A percentile compares a stretch with the other conserved stretches of the same genome.
Conservation (phyloP, 1,140 invertebrate species). For the Drosophila nigromelanica region DNA sequence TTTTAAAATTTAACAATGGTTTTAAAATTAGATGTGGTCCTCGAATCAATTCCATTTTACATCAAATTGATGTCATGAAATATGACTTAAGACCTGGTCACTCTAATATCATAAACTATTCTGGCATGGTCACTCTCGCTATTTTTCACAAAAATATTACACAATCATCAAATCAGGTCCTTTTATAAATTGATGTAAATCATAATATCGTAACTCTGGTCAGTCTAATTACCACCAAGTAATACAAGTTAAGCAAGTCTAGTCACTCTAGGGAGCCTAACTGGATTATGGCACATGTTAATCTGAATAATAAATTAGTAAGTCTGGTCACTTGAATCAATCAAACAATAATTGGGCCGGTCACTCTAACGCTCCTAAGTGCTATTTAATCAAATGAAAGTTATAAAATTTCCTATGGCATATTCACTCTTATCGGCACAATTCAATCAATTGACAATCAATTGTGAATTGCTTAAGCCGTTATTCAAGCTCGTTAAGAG, state of each 20-base stretch:
- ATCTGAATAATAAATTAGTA: not conserved
- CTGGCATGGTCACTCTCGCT: too few relatives aligned
- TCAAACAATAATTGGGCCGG: not conserved
- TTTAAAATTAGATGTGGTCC: too few relatives aligned
- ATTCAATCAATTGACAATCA: constrained; percentile 4
- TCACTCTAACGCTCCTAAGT: constrained; percentile 3
- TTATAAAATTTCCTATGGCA: not conserved
- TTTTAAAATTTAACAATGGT: too few relatives aligned
- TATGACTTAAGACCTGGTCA: too few relatives aligned
- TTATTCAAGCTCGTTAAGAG: constrained; percentile 20
- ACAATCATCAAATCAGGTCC: too few relatives aligned
- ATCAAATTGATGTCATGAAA: too few relatives aligned
- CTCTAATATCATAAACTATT: too few relatives aligned
- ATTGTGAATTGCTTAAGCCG: not conserved
- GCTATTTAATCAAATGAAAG: not conserved
- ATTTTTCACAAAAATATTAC: too few relatives aligned
- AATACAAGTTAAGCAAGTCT: too few relatives aligned
- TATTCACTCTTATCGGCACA: constrained; percentile 6
- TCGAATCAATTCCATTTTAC: too few relatives aligned
- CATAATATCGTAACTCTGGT: not conserved
- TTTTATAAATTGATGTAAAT: not conserved
- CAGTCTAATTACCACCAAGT: not conserved
- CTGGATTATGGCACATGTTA: too few relatives aligned
- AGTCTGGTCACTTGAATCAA: not conserved
- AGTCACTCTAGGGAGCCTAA: too few relatives aligned